Evolutionary conservation across 1,140 invertebrate species (phyloP), one percentile per base, ranked within the genome.

Genomic region (Hylaeus volcanicus): DNA sequence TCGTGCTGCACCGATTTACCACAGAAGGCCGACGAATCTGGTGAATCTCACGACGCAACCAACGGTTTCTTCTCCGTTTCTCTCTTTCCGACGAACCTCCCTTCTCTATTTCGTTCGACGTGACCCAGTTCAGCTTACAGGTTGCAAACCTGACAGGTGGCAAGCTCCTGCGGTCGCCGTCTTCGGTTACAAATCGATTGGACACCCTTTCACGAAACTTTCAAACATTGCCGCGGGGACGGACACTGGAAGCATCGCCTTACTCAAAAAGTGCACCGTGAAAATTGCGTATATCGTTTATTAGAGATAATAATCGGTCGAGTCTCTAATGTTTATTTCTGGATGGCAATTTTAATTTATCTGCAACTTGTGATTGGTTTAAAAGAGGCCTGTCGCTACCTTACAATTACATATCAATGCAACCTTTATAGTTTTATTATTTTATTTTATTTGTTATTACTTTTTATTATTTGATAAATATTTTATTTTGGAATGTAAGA

Each of bases 161-260:
- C 76, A 64, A 79, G 77, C 51, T 65, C n/a, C 69, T 73, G 77
- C 60, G 70, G 77, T 79, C 60, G 41, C 43, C 60, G 61, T 79
- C 70, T 79, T 73, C 15, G 39, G 43, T 79, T 79, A 58, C 77
- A 79, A 79, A 79, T 79, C 60, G 70, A 73, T 64, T 48, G 69
- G 51, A 73, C 51, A 64, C 39, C 37, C 39, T 73, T 61, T 79
- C 77, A 5, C 51, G 66, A 39, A 51, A 63, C 45, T 69, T 78
- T 51, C 51, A 51, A 51, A 51, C 51, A 2, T 51, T 9, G 11
- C 51, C 58, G n/a, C 15, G 58, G n/a, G 26, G 6, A 60, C 4
- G 6, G 14, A 5, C 58, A 60, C 53, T 55, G 5, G 14, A 5
- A n/a, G 55, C 9, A 15, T 58, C 5, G 14, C n/a, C 15, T 5